Conservation (phyloP, 2,113 vertebrate genomes). For the Anhinga rufa region DNA sequence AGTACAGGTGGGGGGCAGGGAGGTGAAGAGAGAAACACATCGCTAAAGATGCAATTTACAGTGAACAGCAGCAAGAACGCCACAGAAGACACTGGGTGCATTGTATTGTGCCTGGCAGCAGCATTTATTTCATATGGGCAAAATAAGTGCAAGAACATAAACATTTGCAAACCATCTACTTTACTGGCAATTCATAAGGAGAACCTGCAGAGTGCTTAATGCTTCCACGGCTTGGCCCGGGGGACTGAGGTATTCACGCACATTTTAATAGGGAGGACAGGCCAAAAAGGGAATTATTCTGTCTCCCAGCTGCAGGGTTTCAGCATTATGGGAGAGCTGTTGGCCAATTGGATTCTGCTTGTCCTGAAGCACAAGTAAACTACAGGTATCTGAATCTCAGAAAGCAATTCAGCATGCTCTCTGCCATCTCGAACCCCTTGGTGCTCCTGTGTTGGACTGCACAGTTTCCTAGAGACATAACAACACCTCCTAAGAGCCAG, state of each 20-base stretch:
- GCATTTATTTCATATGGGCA: not conserved
- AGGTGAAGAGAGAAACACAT: not conserved
- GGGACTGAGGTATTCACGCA: not conserved
- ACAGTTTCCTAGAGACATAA: not conserved
- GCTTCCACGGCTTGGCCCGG: not conserved
- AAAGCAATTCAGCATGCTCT: not conserved
- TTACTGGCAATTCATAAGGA: not conserved
- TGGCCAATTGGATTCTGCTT: not conserved
- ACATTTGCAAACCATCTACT: not conserved
- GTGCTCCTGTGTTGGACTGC: not conserved
- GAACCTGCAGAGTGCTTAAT: not conserved
- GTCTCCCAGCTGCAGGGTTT: not conserved
- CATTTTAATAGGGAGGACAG: constrained; percentile 8
- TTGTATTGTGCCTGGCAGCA: not conserved
- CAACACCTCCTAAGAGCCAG: not conserved
- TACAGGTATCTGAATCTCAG: not conserved
- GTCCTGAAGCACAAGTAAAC: not conserved
- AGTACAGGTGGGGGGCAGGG: not conserved
- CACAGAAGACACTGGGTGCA: not conserved
- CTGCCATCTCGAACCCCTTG: not conserved
- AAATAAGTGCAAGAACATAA: not conserved
- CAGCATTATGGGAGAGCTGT: not conserved
- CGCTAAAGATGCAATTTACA: not conserved
- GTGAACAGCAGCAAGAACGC: not conserved
- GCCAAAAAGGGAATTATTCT: not conserved